These are phyloP conservation scores for Caenorhabditis wallacei DNA, from an alignment of 2,888 invertebrate species.

Conservation along the genomic window DNA sequence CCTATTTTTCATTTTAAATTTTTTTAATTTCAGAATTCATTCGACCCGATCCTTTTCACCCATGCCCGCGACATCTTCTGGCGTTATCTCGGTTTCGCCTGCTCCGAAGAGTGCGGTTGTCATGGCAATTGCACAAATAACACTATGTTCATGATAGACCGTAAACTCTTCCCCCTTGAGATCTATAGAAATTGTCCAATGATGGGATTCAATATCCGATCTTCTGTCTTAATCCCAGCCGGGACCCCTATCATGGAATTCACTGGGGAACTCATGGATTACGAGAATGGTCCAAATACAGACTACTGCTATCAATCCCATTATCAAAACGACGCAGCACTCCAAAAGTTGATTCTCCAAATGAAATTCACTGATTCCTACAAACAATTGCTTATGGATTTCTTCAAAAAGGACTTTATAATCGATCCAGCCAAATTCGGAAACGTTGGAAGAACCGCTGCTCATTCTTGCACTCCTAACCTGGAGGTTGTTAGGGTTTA, in stretches of 20 bases:
- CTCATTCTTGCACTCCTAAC: not conserved
- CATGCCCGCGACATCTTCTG: not conserved
- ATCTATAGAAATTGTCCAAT: slow-evolving; percentile 5
- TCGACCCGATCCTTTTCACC: slow-evolving; percentile 3
- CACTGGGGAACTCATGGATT: not conserved
- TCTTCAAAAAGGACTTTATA: not conserved
- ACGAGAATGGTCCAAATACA: not conserved
- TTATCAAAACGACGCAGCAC: not conserved
- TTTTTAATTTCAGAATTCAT: slow-evolving; percentile 26
- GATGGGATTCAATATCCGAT: slow-evolving; percentile 1
- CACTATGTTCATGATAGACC: not conserved
- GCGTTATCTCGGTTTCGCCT: slow-evolving; percentile 8
- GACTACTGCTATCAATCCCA: not conserved
- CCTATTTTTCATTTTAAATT: too few species aligned
- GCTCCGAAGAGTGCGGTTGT: slow-evolving; percentile 26
- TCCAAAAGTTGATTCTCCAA: not conserved
- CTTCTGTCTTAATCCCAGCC: slow-evolving; percentile 3
- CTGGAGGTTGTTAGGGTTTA: not conserved
- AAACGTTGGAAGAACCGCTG: not conserved
- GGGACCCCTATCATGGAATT: slow-evolving; percentile 27
- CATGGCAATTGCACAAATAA: slow-evolving; percentile 40
- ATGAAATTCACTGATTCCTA: too few species aligned
- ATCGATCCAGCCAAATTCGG: not conserved
- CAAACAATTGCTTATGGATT: not conserved
- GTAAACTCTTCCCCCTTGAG: slow-evolving; percentile 2